Evolutionary conservation across 2,888 invertebrate species (phyloP).

Genomic region (Campaea margaritaria): DNA sequence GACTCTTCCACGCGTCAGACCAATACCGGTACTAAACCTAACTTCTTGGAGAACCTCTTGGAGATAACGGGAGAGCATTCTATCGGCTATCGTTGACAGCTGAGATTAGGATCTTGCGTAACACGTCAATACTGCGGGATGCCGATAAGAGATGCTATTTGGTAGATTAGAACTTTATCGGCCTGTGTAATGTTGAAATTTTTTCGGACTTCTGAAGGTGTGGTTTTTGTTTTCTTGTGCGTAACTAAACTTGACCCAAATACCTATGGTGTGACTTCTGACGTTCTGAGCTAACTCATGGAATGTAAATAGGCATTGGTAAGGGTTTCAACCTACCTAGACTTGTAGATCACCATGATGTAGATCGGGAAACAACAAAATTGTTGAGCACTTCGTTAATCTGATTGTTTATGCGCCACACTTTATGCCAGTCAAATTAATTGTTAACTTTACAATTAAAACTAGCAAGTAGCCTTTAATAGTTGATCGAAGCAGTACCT

Average conservation of each 20-base stretch:
- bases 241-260: constrained; percentile 31
- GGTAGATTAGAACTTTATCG: constrained; percentile 65
- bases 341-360: too few species aligned
- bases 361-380: too few species aligned
- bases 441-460: too few species aligned
- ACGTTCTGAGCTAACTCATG: too few species aligned
- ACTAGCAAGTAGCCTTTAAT: too few species aligned
- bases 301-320: neutral
- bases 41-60: constrained; percentile 47
- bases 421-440: too few species aligned
- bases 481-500: too few species aligned
- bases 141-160: constrained; percentile 49
- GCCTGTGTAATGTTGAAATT: constrained; percentile 62
- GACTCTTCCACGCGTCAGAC: constrained; percentile 28
- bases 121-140: constrained; percentile 58
- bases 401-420: too few species aligned
- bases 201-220: constrained; percentile 50
- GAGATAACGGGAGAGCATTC: constrained; percentile 68
- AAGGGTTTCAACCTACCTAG: neutral
- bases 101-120: constrained; percentile 76
- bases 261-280: constrained; percentile 8
- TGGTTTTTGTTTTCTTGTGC: constrained; percentile 28
- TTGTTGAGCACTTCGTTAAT: too few species aligned
- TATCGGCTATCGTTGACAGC: constrained; percentile 74
- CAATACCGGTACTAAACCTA: constrained; percentile 54